Conservation (phyloP, 2,113 vertebrate genomes). For the Cercopithecus mona region DNA sequence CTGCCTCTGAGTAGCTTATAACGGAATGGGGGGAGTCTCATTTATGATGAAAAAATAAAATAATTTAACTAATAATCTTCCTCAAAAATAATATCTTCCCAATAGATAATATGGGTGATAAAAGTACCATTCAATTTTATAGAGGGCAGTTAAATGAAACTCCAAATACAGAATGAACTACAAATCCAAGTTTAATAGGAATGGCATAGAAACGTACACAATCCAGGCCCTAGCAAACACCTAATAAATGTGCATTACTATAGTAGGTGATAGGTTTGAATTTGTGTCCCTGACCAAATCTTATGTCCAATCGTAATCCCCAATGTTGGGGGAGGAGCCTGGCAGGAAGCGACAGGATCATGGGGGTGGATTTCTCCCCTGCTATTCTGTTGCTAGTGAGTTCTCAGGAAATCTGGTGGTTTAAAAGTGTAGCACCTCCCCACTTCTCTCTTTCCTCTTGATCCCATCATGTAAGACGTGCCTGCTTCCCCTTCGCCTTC, state of each 20-base stretch:
- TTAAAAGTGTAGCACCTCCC: too few species aligned
- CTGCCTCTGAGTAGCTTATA: constrained; percentile 6
- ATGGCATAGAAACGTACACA: not conserved
- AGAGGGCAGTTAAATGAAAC: not conserved
- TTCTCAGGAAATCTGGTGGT: too few species aligned
- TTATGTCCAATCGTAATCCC: too few species aligned
- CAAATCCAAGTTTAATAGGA: constrained; percentile 25
- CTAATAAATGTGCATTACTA: not conserved
- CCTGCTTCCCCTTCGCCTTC: too few species aligned
- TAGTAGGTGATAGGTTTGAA: not conserved
- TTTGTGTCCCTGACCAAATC: too few species aligned
- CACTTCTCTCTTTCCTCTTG: too few species aligned
- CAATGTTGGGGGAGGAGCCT: too few species aligned
- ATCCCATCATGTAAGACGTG: too few species aligned
- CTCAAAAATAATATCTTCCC: constrained; percentile 27
- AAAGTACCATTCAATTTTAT: constrained; percentile 30
- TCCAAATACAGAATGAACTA: constrained; percentile 46
- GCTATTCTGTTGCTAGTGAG: too few species aligned
- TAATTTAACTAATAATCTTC: constrained; percentile 14
- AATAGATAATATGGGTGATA: not conserved
- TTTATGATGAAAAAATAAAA: not conserved
- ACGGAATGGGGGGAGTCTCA: not conserved
- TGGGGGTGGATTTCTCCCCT: too few species aligned
- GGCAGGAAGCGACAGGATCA: too few species aligned
- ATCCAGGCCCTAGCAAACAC: not conserved